Base-by-base conservation (phyloP, 2,888 invertebrate species). In the Exocentrus adspersus region DNA sequence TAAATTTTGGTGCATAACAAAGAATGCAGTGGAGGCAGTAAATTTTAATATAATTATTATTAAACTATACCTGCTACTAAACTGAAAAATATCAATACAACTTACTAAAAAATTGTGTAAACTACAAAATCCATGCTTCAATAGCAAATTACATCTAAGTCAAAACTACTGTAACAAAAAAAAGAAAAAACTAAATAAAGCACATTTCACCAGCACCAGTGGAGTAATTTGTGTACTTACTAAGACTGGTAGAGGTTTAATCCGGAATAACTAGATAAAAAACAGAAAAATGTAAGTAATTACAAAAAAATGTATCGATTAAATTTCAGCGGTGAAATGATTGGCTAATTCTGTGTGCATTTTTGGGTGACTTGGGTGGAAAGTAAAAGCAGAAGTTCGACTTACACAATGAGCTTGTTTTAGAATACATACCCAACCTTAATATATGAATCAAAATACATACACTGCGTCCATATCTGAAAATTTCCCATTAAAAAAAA, bases 241-340 rank as follows among this genome's bases (percentile, higher is more conserved):
- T 91, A 95, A 92, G 87, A 95, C 95, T 89, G 95, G 95, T 88
- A 94, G 94, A 87, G 95, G 95, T 91, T 93, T 95, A 89, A 95
- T 95, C 95, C 95, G 94, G 94, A 95, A 95, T 90, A 95, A 94
- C 95, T 95, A 90, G 87, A 89, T 84, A 82, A 82, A 28, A 84
- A 84, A 85, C 84, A 83, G 84, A 65, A 68, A 69, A 67, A 69
- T 37, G 14, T 37, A 68, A 61, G 70, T 67, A 58, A 64, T 60
- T 48, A 63, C 60, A 20, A 48, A 41, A 32, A 50, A 45, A 7
- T 14, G 14, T 37, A 37, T 37, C n/a, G n/a, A n/a, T n/a, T n/a
- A n/a, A 37, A 37, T 65, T 57, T 62, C 24, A 32, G 43, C 53
- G 66, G 45, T 10, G 28, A 32, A 60, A 53, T 46, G 21, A 60